phyloP scores from a whole-genome alignment of 2,888 invertebrate genomes.

The Caenorhabditis sinica region DNA sequence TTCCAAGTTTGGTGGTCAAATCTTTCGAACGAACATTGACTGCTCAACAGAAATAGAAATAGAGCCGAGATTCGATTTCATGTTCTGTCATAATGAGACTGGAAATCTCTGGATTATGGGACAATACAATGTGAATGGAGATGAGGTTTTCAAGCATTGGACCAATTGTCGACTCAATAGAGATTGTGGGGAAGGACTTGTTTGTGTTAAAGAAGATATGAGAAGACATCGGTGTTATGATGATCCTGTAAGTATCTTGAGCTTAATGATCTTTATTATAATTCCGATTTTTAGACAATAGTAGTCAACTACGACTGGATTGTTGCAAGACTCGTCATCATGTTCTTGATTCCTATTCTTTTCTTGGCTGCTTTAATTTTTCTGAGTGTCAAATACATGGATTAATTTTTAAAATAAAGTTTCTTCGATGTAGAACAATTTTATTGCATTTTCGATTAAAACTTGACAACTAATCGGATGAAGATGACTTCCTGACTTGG shows the following conservation, averaged over 20 bases:
- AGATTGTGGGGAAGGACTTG: conserved; percentile 42
- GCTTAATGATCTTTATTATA: background rate
- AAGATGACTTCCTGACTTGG: conserved; percentile 18
- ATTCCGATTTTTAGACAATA: conserved; percentile 31
- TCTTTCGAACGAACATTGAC: conserved; percentile 49
- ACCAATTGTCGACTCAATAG: conserved; percentile 30
- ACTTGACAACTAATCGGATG: conserved; percentile 31
- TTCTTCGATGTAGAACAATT: background rate
- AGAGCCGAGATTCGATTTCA: conserved; percentile 26
- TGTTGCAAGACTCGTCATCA: conserved; percentile 14
- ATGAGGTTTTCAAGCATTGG: conserved; percentile 51
- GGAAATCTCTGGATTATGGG: conserved; percentile 54
- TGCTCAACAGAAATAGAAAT: conserved; percentile 10
- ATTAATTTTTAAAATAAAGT: conserved; percentile 7
- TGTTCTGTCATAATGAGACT: conserved; percentile 52
- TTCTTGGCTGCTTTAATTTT: conserved; percentile 31
- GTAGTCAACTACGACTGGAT: conserved; percentile 42
- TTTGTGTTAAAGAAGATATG: conserved; percentile 54
- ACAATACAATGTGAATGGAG: conserved; percentile 52
- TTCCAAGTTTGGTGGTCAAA: conserved; percentile 18
- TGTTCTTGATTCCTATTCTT: conserved; percentile 40
- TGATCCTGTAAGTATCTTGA: conserved; percentile 41
- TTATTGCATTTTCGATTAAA: background rate
- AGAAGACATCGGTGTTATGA: conserved; percentile 49
- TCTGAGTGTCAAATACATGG: conserved; percentile 44